A percentile compares a stretch with the other conserved stretches of the same genome.
Evolutionary conservation across 2,113 vertebrate species (phyloP).

Genomic region (Amia ocellicauda): DNA sequence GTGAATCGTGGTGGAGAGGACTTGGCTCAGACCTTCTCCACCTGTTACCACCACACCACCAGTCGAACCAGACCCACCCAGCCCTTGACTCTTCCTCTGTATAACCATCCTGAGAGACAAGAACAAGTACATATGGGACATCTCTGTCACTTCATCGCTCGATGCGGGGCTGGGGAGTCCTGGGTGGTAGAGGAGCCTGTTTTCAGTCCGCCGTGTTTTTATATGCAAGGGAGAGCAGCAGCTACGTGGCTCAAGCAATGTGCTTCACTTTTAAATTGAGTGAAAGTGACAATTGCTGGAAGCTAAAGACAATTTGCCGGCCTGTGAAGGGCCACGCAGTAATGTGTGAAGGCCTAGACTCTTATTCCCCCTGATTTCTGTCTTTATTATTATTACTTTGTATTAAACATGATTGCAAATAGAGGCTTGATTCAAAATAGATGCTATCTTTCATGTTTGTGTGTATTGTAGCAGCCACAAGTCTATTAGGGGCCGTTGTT

Average conservation of each 20-base stretch:
- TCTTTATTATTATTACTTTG: slow-evolving; percentile 59
- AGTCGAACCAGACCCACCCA: too few species aligned
- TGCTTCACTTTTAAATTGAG: slow-evolving; percentile 68
- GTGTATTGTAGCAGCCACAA: slow-evolving; percentile 47
- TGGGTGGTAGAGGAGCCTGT: too few species aligned
- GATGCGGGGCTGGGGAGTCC: too few species aligned
- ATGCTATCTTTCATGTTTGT: slow-evolving; percentile 64
- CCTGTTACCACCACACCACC: too few species aligned
- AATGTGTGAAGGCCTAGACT: slow-evolving; percentile 72
- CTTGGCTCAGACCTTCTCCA: too few species aligned
- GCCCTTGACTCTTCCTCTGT: too few species aligned
- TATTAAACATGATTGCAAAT: slow-evolving; percentile 55
- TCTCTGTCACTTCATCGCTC: too few species aligned
- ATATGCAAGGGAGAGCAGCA: slow-evolving; percentile 66
- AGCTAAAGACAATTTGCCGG: slow-evolving; percentile 53
- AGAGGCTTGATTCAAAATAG: slow-evolving; percentile 61
- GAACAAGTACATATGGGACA: too few species aligned
- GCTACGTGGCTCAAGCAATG: slow-evolving; percentile 59
- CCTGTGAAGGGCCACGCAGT: slow-evolving; percentile 51
- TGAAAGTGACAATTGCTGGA: slow-evolving; percentile 69
- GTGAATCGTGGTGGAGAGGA: too few species aligned
- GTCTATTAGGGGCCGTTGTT: slow-evolving; percentile 55
- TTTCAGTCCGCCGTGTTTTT: slow-evolving; percentile 58
- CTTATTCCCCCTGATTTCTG: slow-evolving; percentile 62
- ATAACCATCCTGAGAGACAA: too few species aligned